These are phyloP conservation scores for Melanophora roralis DNA, from an alignment of 2,888 invertebrate species.

Conservation along the genomic window DNA sequence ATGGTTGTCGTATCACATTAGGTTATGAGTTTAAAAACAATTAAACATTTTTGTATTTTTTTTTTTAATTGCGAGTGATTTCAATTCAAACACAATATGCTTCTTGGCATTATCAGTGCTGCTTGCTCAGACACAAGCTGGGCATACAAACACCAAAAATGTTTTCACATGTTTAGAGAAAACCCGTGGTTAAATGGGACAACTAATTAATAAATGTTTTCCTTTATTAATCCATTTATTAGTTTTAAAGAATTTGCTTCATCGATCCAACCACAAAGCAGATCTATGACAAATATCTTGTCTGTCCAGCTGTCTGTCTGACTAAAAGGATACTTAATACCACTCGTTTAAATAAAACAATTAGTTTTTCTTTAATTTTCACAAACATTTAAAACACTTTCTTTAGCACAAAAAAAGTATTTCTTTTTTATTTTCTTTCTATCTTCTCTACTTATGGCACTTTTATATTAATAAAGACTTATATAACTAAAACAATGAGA, in stretches of 20 bases:
- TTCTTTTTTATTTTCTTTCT: constrained; percentile 55
- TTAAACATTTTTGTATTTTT: too few relatives aligned
- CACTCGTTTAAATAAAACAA: constrained; percentile 47
- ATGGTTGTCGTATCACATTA: neutral
- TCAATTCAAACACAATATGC: constrained; percentile 3
- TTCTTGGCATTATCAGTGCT: neutral
- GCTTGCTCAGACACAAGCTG: neutral
- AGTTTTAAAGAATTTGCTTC: too few relatives aligned
- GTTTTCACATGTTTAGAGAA: too few relatives aligned
- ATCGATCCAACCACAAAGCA: too few relatives aligned
- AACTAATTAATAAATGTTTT: too few relatives aligned
- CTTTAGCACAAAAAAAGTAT: constrained; percentile 19
- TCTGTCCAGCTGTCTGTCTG: neutral
- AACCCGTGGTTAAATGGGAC: too few relatives aligned
- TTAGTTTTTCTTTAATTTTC: constrained; percentile 44
- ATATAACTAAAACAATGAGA: constrained; percentile 71
- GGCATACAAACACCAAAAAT: neutral
- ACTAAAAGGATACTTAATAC: neutral
- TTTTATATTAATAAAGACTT: constrained; percentile 64
- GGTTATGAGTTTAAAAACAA: neutral
- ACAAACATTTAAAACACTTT: constrained; percentile 55
- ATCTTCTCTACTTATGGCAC: constrained; percentile 70
- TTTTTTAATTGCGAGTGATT: too few relatives aligned
- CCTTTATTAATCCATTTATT: too few relatives aligned
- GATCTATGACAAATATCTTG: too few relatives aligned